phyloP scores from a whole-genome alignment of 1,140 invertebrate species.

The Calliopsis andreniformis region DNA sequence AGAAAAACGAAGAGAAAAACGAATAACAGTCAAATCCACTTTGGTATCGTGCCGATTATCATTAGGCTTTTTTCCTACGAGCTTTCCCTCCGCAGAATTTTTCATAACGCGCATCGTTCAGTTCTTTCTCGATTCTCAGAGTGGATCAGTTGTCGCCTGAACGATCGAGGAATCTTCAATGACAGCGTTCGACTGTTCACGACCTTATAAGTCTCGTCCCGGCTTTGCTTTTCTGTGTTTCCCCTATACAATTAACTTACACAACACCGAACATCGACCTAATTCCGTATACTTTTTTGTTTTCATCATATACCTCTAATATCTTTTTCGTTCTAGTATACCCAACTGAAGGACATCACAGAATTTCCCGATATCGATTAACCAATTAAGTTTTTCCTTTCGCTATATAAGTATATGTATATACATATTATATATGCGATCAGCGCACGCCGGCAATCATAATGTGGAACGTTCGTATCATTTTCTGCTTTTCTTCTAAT shows the following conservation, averaged over 20 bases:
- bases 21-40: constrained; percentile 58
- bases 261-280: constrained; percentile 76
- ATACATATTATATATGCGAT: constrained; percentile 34
- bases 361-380: constrained; percentile 76
- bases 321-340: constrained; percentile 73
- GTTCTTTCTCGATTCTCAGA: constrained; percentile 17
- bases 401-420: constrained; percentile 12
- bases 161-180: constrained; percentile 39
- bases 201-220: constrained; percentile 50
- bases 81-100: constrained; percentile 41
- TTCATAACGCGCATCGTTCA: constrained; percentile 37
- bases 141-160: constrained; percentile 44
- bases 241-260: constrained; percentile 65
- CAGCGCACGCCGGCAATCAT: constrained; percentile 61
- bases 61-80: constrained; percentile 11
- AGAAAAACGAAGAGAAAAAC: constrained; percentile 8
- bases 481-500: constrained; percentile 42
- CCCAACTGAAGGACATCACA: constrained; percentile 81
- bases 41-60: constrained; percentile 63
- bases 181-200: constrained; percentile 43
- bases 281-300: constrained; percentile 75
- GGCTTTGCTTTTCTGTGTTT: constrained; percentile 18
- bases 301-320: constrained; percentile 59
- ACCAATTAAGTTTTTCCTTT: constrained; percentile 50
- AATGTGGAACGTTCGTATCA: constrained; percentile 62